Evolutionary conservation across 1,140 invertebrate genomes (phyloP).

Genomic region (Papilio helenus): DNA sequence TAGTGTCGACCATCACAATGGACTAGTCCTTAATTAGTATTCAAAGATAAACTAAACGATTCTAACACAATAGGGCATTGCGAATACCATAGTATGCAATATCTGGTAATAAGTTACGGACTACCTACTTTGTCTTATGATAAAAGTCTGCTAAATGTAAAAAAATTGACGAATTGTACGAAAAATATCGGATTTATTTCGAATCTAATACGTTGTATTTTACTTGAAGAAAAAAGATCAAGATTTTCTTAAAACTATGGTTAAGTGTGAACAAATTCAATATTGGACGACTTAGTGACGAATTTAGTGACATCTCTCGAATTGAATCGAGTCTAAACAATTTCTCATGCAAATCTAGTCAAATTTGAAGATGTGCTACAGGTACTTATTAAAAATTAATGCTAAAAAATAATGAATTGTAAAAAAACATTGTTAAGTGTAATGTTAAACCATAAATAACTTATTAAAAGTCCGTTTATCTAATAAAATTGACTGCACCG

Average conservation of each 20-base stretch:
- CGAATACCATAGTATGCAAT: background rate
- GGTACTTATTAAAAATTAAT: too few species aligned
- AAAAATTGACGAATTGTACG: background rate
- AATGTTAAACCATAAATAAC: background rate
- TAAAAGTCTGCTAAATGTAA: background rate
- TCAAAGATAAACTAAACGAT: conserved; percentile 29
- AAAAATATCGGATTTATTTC: too few species aligned
- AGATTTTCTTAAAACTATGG: too few species aligned
- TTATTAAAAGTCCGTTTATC: conserved; percentile 9
- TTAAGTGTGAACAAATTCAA: too few species aligned
- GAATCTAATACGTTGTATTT: too few species aligned
- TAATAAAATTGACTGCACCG: conserved; percentile 17
- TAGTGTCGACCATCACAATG: conserved; percentile 33
- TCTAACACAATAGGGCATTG: conserved; percentile 27
- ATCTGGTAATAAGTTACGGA: background rate
- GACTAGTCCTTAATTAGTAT: conserved; percentile 39
- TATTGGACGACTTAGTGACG: too few species aligned
- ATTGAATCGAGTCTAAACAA: too few species aligned
- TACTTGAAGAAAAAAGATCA: too few species aligned
- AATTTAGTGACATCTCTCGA: too few species aligned
- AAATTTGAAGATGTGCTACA: too few species aligned
- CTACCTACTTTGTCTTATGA: background rate
- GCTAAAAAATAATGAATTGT: too few species aligned
- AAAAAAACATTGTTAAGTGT: background rate
- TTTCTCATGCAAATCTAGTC: too few species aligned